Base-by-base conservation (phyloP, 2,113 vertebrate genomes). In the Coreoperca whiteheadi region DNA sequence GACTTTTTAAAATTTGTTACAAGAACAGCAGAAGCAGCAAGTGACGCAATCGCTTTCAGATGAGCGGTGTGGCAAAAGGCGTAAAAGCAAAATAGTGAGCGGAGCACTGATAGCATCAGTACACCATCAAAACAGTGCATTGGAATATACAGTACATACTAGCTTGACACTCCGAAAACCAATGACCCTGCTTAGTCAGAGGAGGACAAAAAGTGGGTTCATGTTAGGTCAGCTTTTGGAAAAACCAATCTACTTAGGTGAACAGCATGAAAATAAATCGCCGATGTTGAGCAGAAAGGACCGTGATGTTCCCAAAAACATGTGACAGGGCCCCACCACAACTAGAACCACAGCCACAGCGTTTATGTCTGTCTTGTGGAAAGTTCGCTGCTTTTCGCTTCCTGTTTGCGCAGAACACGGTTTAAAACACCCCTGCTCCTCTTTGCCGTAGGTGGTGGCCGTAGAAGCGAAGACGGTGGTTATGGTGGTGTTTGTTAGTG, bases 331-430 rank as follows among this genome's bases (percentile, higher is more conserved):
- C 7, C 0, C 21, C 18, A 34, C 88, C 51, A 11, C 74, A 77
- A 43, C 32, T 14, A 23, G 2, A 81, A 65, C 77, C 68, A 56
- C 59, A 77, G 68, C 23, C 71, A 7, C 37, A 63, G 74, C 16
- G 16, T 89, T 75, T 72, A 74, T 77, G 74, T 83, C 67, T 84
- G 43, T 50, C 34, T 64, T 54, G 54, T 75, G 82, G 77, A 88
- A 89, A 68, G 79, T 70, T 64, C 48, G 72, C 60, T 41, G 64
- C n/a, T 43, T 79, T 83, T 66, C 51, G 48, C 61, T 91, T 85
- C 71, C 75, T 85, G 80, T 89, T 83, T 89, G 77, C 61, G 64
- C 32, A 64, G 39, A 30, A 41, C 57, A 34, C 1, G 2, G 37
- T 74, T 64, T 48, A 61, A 83, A 77, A 78, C 32, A 20, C n/a